These are phyloP conservation scores for Aegotheles bennettii DNA, from an alignment of 2,113 vertebrate genomes.

Conservation along the genomic window DNA sequence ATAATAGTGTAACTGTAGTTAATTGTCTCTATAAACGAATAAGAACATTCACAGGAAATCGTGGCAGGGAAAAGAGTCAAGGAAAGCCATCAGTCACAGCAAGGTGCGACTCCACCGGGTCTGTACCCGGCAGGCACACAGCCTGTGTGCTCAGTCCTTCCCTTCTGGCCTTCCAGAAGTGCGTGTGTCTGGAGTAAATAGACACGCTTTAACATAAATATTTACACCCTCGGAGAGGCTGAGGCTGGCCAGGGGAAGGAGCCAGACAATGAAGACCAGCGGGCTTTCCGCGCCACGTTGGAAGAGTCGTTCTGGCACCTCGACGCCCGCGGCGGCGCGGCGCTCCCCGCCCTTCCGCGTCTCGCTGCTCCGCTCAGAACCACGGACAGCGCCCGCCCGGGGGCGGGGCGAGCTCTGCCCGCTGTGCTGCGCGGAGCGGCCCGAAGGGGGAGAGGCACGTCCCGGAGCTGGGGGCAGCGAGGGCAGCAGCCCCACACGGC, in stretches of 20 bases:
- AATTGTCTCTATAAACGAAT: not conserved
- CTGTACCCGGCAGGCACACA: not conserved
- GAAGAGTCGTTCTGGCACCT: not conserved
- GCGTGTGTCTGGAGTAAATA: not conserved
- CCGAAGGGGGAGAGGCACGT: not conserved
- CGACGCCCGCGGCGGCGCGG: not conserved
- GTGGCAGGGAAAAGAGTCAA: not conserved
- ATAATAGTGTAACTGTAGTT: not conserved
- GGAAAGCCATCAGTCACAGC: not conserved
- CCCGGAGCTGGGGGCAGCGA: no score
- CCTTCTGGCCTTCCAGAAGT: not conserved
- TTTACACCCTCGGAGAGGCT: not conserved
- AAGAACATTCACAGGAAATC: not conserved
- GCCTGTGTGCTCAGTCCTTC: not conserved
- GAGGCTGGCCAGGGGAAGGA: not conserved
- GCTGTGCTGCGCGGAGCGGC: no score
- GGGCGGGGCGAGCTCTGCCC: no score
- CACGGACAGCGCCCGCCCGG: constrained; percentile 23
- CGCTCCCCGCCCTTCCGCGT: no score
- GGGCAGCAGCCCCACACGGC: not conserved
- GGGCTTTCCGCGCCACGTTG: not conserved
- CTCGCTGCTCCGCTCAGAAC: not conserved
- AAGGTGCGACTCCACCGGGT: not conserved
- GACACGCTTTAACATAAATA: not conserved
- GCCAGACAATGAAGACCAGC: not conserved